Conservation (phyloP, 64 coral and sea anemone species). For the Dendrophyllia cribrosa region DNA sequence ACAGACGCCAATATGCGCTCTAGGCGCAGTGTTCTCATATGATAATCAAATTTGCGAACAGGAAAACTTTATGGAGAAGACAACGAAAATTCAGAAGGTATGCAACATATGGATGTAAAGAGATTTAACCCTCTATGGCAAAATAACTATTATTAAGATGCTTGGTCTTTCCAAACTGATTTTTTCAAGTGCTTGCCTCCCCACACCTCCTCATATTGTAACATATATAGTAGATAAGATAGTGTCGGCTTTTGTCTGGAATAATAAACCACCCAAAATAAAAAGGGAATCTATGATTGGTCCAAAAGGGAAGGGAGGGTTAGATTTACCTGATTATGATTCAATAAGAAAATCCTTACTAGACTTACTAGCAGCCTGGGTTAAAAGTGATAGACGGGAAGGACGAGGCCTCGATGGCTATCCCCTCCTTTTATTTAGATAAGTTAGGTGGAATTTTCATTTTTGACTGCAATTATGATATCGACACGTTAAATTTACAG, state of each 20-base stretch:
- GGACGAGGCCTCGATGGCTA: background rate
- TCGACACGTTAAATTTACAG: background rate
- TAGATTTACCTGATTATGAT: slow-evolving; percentile 4
- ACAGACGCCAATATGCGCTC: background rate
- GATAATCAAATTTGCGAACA: background rate
- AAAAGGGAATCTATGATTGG: slow-evolving; percentile 13
- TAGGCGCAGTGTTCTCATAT: background rate
- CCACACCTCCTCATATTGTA: background rate
- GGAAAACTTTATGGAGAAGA: no score
- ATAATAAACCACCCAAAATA: slow-evolving; percentile 3
- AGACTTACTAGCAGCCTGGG: background rate
- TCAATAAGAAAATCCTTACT: background rate
- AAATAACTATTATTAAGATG: slow-evolving; percentile 1
- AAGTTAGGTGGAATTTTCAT: background rate
- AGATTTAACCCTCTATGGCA: background rate
- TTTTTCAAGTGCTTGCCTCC: background rate
- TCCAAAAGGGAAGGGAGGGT: background rate
- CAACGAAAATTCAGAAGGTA: background rate
- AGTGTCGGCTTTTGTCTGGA: background rate
- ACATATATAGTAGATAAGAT: background rate
- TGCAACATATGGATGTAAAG: background rate
- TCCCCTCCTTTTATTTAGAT: background rate
- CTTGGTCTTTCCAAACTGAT: slow-evolving; percentile 2
- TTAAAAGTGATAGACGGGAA: background rate
- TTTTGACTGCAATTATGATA: slow-evolving; percentile 36